These are phyloP conservation scores for Venustoraphidia nigricollis DNA, from an alignment of 2,888 invertebrate genomes.

Conservation along the genomic window DNA sequence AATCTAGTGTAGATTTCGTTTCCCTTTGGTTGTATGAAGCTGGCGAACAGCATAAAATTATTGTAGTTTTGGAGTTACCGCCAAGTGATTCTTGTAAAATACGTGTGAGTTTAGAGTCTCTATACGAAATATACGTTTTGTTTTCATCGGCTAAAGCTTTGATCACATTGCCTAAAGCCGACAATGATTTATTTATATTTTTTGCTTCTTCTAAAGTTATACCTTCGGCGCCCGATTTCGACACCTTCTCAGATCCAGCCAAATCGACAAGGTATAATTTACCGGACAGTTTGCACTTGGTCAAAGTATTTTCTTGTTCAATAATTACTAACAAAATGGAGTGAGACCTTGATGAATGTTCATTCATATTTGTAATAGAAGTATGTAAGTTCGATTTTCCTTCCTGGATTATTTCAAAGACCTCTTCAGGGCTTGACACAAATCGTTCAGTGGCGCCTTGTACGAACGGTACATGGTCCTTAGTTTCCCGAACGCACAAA, in stretches of 20 bases:
- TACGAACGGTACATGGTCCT: constrained; percentile 97
- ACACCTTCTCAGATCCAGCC: constrained; percentile 98
- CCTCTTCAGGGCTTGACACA: constrained; percentile 98
- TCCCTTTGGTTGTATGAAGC: constrained; percentile 98
- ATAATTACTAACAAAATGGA: constrained; percentile 99
- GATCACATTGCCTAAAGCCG: constrained; percentile 98
- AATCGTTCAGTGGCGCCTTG: constrained; percentile 99
- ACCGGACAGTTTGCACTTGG: constrained; percentile 96
- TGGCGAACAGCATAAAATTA: constrained; percentile 97
- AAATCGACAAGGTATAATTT: constrained; percentile 98
- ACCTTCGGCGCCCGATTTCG: constrained; percentile 99
- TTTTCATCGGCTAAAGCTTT: constrained; percentile 97
- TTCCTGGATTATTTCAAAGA: constrained; percentile 98
- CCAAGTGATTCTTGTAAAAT: constrained; percentile 99
- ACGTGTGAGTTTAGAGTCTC: constrained; percentile 96
- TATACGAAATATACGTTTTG: constrained; percentile 98
- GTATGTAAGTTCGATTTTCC: constrained; percentile 99
- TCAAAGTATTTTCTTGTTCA: constrained; percentile 97
- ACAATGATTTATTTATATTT: constrained; percentile 99
- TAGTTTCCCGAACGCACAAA: constrained; percentile 98
- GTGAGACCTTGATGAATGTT: constrained; percentile 98
- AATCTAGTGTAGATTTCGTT: constrained; percentile 97
- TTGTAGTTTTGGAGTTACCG: constrained; percentile 96
- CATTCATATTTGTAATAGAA: constrained; percentile 99
- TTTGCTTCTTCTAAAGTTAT: constrained; percentile 98